Percentiles rank a stretch among this genome's conserved stretches.
Conservation (phyloP, 64 coral and sea anemone species). For the Astreopora myriophthalma region DNA sequence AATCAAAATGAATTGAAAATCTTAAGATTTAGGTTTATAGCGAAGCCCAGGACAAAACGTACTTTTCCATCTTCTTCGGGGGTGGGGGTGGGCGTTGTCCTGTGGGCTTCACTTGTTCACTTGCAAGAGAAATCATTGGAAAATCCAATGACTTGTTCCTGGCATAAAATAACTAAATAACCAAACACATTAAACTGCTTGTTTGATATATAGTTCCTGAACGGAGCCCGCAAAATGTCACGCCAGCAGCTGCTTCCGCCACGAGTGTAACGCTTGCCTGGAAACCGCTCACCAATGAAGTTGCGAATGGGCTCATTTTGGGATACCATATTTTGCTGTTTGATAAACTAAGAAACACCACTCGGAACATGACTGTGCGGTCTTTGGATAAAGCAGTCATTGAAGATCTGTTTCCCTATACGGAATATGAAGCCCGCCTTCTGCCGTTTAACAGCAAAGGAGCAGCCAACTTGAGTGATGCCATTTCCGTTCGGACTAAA, state of each 20-base stretch:
- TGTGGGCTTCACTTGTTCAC: no score
- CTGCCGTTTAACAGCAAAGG: conserved; percentile 69
- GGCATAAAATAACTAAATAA: no score
- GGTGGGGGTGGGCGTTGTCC: no score
- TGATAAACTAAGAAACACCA: conserved; percentile 56
- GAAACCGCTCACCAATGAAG: conserved; percentile 11
- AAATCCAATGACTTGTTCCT: no score
- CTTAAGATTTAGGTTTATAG: no score
- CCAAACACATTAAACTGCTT: no score
- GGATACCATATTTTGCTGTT: conserved; percentile 64
- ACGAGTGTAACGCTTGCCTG: conserved; percentile 26
- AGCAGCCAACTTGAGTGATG: conserved; percentile 35
- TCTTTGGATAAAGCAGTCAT: conserved; percentile 44
- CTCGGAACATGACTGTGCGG: conserved; percentile 57
- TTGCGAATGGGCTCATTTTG: conserved; percentile 33
- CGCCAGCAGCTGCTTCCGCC: not conserved
- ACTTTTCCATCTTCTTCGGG: no score
- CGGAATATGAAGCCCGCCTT: conserved; percentile 58
- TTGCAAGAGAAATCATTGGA: no score
- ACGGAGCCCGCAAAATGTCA: conserved; percentile 47
- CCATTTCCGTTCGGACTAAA: conserved; percentile 33
- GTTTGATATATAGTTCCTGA: conserved; percentile 40
- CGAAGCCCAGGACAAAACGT: no score
- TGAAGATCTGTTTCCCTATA: conserved; percentile 62
- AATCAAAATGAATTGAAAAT: no score